Evolutionary conservation across 2,888 invertebrate genomes (phyloP).

Genomic region (Dendrolimus houi): DNA sequence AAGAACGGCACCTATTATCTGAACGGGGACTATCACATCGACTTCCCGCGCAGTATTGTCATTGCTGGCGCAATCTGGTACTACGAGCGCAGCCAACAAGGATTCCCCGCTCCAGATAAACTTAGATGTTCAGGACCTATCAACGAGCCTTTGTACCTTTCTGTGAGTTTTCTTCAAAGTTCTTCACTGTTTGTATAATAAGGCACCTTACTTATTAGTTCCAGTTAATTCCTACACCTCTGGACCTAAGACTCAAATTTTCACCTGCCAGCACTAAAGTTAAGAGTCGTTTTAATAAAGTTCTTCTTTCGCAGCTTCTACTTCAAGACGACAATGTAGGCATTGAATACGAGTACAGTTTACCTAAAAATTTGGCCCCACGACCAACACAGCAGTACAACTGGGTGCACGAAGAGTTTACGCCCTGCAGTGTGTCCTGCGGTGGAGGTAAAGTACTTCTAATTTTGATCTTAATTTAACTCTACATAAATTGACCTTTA

Average conservation of each 20-base stretch:
- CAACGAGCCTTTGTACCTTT: slow-evolving; percentile 91
- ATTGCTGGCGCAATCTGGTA: slow-evolving; percentile 92
- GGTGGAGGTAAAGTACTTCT: slow-evolving; percentile 83
- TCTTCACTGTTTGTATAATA: too few species aligned
- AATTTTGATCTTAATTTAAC: background rate
- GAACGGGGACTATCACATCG: slow-evolving; percentile 96
- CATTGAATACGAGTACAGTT: slow-evolving; percentile 92
- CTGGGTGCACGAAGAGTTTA: slow-evolving; percentile 87
- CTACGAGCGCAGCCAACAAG: slow-evolving; percentile 89
- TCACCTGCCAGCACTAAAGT: too few species aligned
- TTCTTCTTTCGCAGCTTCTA: slow-evolving; percentile 76
- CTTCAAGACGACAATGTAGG: slow-evolving; percentile 89
- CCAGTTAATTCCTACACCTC: too few species aligned
- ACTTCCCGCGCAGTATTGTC: slow-evolving; percentile 86
- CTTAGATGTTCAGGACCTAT: slow-evolving; percentile 91
- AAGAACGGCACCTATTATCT: slow-evolving; percentile 91
- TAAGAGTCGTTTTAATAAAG: too few species aligned
- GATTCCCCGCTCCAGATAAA: slow-evolving; percentile 89
- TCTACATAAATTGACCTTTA: too few species aligned
- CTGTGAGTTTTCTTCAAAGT: slow-evolving; percentile 64
- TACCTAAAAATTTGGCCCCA: slow-evolving; percentile 83
- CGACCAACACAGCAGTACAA: slow-evolving; percentile 84
- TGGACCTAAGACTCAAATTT: too few species aligned
- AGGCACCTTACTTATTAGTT: too few species aligned
- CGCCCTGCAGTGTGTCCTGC: slow-evolving; percentile 89